Conservation (phyloP, 2,888 invertebrate genomes). For the Merodon equestris region DNA sequence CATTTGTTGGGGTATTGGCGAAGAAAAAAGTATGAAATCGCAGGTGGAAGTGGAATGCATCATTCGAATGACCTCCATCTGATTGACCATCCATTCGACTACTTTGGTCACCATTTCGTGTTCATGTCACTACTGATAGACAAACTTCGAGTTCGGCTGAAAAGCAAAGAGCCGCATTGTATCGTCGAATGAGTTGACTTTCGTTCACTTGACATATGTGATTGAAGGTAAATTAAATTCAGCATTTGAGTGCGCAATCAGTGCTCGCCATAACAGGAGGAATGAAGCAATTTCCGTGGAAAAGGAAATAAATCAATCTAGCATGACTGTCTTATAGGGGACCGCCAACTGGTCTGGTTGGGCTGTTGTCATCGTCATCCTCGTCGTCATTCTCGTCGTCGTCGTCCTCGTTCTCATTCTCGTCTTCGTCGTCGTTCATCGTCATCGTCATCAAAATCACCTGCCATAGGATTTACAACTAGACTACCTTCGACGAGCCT, state of each 20-base stretch:
- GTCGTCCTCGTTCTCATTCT: no score
- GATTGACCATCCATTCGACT: no score
- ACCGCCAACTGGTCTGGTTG: conserved; percentile 23
- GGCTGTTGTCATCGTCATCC: background rate
- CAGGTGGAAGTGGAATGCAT: no score
- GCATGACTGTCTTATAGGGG: conserved; percentile 21
- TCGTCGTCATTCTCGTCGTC: background rate
- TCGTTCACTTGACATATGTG: conserved; percentile 1
- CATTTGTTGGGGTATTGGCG: no score
- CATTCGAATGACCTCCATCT: no score
- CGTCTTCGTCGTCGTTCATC: no score
- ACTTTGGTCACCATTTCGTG: background rate
- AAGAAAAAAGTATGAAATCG: no score
- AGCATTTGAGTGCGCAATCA: conserved; percentile 41
- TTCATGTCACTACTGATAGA: background rate
- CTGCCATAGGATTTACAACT: conserved; percentile 19
- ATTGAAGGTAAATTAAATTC: conserved; percentile 45
- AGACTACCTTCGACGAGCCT: conserved; percentile 16
- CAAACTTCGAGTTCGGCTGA: background rate
- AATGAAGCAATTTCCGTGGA: conserved; percentile 33
- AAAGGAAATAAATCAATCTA: conserved; percentile 56
- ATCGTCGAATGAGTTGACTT: conserved; percentile 3
- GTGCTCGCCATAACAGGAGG: conserved; percentile 48
- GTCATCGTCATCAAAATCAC: conserved; percentile 1
- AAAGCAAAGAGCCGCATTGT: background rate